Conservation (phyloP, 2,888 invertebrate genomes). For the Eupeodes luniger region DNA sequence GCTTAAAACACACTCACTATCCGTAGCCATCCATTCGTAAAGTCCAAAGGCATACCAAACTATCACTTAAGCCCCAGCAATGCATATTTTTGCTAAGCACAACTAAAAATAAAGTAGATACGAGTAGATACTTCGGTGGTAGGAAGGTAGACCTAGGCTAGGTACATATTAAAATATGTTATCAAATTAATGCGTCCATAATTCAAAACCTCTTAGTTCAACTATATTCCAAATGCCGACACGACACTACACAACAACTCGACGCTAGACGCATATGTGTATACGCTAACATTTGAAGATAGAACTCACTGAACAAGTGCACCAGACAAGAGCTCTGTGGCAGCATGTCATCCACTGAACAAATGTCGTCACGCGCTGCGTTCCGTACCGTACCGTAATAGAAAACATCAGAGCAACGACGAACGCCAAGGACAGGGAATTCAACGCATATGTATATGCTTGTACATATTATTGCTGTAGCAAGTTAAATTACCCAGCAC, state of each 20-base stretch:
- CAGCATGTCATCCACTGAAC: constrained; percentile 57
- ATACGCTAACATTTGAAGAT: background rate
- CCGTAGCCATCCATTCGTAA: background rate
- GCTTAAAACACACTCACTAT: background rate
- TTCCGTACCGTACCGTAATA: background rate
- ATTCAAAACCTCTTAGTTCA: constrained; percentile 39
- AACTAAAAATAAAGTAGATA: constrained; percentile 55
- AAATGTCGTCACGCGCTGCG: constrained; percentile 52
- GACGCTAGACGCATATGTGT: background rate
- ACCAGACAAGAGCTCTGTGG: constrained; percentile 26
- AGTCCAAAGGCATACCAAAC: background rate
- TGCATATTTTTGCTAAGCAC: background rate
- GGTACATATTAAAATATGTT: constrained; percentile 60
- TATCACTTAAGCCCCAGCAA: background rate
- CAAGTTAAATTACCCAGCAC: constrained; percentile 61
- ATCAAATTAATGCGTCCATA: constrained; percentile 71
- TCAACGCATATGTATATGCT: background rate
- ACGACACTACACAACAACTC: background rate
- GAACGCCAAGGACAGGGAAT: constrained; percentile 3
- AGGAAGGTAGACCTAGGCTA: background rate
- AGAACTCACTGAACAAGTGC: constrained; percentile 53
- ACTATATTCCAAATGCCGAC: background rate
- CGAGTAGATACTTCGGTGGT: constrained; percentile 20
- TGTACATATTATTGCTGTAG: constrained; percentile 4
- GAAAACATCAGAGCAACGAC: constrained; percentile 5